These are phyloP conservation scores for Aelia acuminata DNA, from an alignment of 2,888 invertebrate species.

Conservation along the genomic window DNA sequence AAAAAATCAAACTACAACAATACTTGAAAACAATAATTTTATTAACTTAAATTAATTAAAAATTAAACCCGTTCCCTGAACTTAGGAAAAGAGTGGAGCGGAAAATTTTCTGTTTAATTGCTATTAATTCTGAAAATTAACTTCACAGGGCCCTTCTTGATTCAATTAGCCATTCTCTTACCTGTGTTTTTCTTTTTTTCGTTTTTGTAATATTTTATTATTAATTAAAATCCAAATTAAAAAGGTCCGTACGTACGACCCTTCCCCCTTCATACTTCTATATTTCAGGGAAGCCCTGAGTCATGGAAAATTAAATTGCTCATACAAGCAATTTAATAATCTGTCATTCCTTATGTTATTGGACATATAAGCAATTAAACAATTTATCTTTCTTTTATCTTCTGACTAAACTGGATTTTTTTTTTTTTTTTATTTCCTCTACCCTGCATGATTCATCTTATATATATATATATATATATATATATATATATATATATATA, in stretches of 20 bases:
- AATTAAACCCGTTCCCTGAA: background rate
- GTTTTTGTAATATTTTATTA: background rate
- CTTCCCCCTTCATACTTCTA: background rate
- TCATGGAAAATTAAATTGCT: background rate
- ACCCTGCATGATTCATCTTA: too few relatives aligned
- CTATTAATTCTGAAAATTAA: background rate
- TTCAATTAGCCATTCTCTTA: background rate
- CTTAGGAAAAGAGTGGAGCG: background rate
- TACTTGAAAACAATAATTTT: too few relatives aligned
- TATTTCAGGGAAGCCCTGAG: background rate
- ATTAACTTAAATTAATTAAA: too few relatives aligned
- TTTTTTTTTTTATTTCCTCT: too few relatives aligned
- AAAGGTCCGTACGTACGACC: background rate
- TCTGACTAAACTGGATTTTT: background rate
- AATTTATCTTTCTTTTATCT: background rate
- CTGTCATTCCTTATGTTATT: too few relatives aligned
- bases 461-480: too few relatives aligned
- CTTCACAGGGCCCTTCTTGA: background rate
- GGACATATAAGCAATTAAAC: too few relatives aligned
- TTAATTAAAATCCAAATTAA: background rate
- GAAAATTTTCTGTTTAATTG: conserved; percentile 4
- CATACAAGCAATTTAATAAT: background rate
- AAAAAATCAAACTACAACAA: too few relatives aligned
- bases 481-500: too few relatives aligned
- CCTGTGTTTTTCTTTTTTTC: background rate